phyloP scores from a whole-genome alignment of 1,140 invertebrate genomes.

The Solenopsis invicta region DNA sequence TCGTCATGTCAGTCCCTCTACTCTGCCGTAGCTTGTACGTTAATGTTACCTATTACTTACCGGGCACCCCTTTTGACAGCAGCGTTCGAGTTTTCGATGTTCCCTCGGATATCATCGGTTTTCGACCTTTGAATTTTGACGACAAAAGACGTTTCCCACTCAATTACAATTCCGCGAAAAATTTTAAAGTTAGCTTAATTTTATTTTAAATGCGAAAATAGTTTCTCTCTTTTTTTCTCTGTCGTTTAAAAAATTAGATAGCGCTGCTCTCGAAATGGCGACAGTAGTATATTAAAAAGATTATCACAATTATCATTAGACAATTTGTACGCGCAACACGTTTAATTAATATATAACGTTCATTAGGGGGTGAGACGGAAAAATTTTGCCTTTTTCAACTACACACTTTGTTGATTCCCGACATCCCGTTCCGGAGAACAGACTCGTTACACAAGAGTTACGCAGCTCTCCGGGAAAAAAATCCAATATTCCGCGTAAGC shows the following conservation, averaged over 20 bases:
- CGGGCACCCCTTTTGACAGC: slow-evolving; percentile 58
- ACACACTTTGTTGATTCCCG: background rate
- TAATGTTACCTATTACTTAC: slow-evolving; percentile 81
- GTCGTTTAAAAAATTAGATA: background rate
- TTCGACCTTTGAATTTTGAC: slow-evolving; percentile 9
- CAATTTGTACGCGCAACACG: background rate
- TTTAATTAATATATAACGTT: background rate
- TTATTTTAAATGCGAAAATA: background rate
- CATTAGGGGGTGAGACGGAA: background rate
- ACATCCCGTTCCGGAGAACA: background rate
- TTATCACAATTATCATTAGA: background rate
- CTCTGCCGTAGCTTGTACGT: slow-evolving; percentile 73
- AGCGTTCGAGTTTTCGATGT: slow-evolving; percentile 27
- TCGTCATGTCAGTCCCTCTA: slow-evolving; percentile 62
- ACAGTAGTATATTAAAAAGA: background rate
- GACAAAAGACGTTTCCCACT: slow-evolving; percentile 26
- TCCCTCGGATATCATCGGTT: slow-evolving; percentile 41
- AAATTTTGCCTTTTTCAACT: background rate
- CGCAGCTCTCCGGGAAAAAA: background rate
- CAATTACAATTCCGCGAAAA: background rate
- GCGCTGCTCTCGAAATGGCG: background rate
- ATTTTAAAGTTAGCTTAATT: background rate
- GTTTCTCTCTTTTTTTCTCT: background rate
- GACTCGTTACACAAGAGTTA: background rate
- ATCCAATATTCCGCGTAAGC: background rate